A percentile compares a stretch with the other conserved stretches of the same genome.
phyloP scores from a whole-genome alignment of 2,888 invertebrate genomes.

The Drosophila bunnanda region DNA sequence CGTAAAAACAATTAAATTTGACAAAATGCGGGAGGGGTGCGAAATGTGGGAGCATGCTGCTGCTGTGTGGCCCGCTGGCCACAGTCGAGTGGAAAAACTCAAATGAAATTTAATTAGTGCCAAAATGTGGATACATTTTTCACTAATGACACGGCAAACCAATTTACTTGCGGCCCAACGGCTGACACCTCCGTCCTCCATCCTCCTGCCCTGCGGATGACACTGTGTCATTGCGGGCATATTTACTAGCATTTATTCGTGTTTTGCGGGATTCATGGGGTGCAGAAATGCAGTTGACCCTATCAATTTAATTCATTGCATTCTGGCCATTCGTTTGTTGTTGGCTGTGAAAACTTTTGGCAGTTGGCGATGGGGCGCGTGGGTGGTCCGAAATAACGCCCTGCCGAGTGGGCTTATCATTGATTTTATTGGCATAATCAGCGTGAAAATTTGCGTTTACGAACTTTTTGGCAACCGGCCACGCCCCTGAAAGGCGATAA shows the following conservation, averaged over 20 bases:
- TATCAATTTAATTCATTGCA: constrained; percentile 58
- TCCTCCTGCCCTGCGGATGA: background rate
- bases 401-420: constrained; percentile 67
- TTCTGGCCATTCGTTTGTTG: constrained; percentile 59
- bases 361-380: constrained; percentile 23
- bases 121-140: constrained; percentile 63
- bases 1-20: constrained; percentile 63
- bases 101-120: constrained; percentile 72
- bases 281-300: constrained; percentile 7
- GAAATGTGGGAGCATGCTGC: constrained; percentile 17
- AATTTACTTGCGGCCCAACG: constrained; percentile 40
- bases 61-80: constrained; percentile 28
- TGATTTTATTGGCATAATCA: constrained; percentile 79
- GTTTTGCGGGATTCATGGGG: constrained; percentile 23
- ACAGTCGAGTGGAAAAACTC: constrained; percentile 45
- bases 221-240: constrained; percentile 17
- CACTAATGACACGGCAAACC: constrained; percentile 57
- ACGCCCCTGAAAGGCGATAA: constrained; percentile 71
- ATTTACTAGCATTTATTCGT: constrained; percentile 37
- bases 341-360: constrained; percentile 55
- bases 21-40: constrained; percentile 45
- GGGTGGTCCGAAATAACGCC: constrained; percentile 27
- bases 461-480: constrained; percentile 72
- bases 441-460: constrained; percentile 69
- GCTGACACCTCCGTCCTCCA: background rate